phyloP scores from a whole-genome alignment of 2,888 invertebrate genomes.

The Lypha dubia region DNA sequence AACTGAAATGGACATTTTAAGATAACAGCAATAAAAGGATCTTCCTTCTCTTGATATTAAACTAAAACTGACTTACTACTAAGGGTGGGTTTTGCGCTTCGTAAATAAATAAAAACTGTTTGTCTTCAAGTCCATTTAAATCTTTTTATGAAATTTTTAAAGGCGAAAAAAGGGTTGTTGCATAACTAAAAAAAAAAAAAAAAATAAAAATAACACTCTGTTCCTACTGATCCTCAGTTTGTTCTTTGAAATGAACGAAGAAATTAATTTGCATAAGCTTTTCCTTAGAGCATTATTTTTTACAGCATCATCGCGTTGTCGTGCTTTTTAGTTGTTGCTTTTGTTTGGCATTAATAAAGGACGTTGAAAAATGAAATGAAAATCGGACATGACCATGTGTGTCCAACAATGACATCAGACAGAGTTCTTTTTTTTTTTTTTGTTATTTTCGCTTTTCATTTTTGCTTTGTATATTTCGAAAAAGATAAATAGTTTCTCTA shows the following conservation, averaged over 20 bases:
- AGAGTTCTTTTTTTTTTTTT: conserved; percentile 42
- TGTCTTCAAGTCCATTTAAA: conserved; percentile 56
- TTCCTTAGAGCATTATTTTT: conserved; percentile 41
- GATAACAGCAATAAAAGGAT: conserved; percentile 54
- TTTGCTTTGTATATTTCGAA: not conserved
- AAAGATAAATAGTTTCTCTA: conserved; percentile 55
- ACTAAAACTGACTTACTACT: not conserved
- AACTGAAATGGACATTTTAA: conserved; percentile 69
- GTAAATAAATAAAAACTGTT: not conserved
- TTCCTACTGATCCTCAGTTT: conserved; percentile 16
- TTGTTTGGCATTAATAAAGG: conserved; percentile 30
- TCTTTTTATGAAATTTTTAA: conserved; percentile 29
- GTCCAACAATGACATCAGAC: conserved; percentile 71
- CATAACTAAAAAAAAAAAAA: too few relatives aligned
- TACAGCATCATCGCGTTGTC: conserved; percentile 67
- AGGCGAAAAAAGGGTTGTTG: conserved; percentile 46
- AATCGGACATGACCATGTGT: conserved; percentile 63
- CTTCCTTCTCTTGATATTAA: conserved; percentile 18
- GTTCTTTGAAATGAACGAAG: not conserved
- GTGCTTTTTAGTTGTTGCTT: conserved; percentile 54
- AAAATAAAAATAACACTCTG: too few relatives aligned
- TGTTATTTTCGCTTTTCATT: not conserved
- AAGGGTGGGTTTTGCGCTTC: conserved; percentile 17
- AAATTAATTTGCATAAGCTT: conserved; percentile 70
- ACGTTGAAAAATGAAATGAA: conserved; percentile 55